A percentile compares a stretch with the other conserved stretches of the same genome.
These are phyloP conservation scores for Copsychus sechellarum DNA, from an alignment of 2,113 vertebrate genomes.

Conservation along the genomic window DNA sequence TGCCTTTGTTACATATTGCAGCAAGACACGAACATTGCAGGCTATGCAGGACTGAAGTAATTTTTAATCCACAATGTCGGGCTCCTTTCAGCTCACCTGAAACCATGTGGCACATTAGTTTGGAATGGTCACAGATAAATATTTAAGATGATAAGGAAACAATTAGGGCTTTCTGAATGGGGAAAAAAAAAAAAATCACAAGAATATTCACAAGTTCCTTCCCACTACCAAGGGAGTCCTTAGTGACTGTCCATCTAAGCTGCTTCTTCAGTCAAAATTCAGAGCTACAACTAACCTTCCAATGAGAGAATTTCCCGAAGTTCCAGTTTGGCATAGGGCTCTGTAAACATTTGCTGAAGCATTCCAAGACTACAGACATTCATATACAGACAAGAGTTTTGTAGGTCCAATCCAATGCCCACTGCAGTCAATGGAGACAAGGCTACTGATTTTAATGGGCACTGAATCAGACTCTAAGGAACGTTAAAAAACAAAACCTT, in stretches of 20 bases:
- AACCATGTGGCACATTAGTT: not conserved
- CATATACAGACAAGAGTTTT: constrained; percentile 29
- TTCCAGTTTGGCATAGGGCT: constrained; percentile 75
- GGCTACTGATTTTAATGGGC: not conserved
- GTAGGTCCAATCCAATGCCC: not conserved
- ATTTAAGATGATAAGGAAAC: not conserved
- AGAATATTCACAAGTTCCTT: not conserved
- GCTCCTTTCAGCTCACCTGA: constrained; percentile 15
- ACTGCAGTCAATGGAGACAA: not conserved
- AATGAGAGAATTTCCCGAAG: not conserved
- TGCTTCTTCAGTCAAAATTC: not conserved
- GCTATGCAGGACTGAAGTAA: not conserved
- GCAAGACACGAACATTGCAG: not conserved
- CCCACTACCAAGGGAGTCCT: not conserved
- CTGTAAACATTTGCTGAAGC: constrained; percentile 72
- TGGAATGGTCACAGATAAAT: not conserved
- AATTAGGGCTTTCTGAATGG: not conserved
- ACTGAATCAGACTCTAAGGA: constrained; percentile 30
- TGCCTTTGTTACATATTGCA: not conserved
- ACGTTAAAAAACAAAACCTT: not conserved
- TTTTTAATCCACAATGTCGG: not conserved
- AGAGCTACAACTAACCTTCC: not conserved
- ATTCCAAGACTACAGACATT: constrained; percentile 65
- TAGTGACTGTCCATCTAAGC: not conserved
- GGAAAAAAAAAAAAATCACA: not conserved